phyloP scores from a whole-genome alignment of 2,888 invertebrate genomes.

The Archips crataeganus region DNA sequence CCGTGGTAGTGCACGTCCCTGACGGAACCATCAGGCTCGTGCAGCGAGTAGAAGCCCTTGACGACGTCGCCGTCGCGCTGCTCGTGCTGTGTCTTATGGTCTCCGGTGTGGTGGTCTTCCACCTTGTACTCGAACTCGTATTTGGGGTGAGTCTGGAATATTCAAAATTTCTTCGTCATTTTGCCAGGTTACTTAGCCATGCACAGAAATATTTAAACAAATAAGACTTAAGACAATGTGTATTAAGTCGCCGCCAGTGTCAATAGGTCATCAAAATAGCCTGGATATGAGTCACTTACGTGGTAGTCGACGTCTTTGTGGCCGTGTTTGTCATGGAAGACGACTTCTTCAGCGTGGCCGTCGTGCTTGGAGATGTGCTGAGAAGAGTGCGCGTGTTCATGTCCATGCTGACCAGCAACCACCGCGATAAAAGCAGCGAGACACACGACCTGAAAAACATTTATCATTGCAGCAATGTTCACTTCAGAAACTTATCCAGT shows the following conservation, averaged over 20 bases:
- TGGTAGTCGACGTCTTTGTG: constrained; percentile 50
- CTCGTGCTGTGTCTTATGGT: constrained; percentile 76
- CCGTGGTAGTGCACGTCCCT: constrained; percentile 74
- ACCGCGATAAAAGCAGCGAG: constrained; percentile 26
- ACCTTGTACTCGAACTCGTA: constrained; percentile 79
- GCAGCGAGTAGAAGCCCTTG: constrained; percentile 71
- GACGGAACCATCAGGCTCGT: constrained; percentile 71
- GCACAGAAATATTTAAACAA: no score
- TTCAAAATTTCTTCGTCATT: background rate
- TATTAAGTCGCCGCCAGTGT: no score
- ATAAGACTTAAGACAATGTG: no score
- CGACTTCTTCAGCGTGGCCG: constrained; percentile 43
- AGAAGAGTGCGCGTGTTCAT: constrained; percentile 52
- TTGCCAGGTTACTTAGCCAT: no score
- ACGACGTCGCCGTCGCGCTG: constrained; percentile 72
- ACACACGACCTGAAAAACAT: background rate
- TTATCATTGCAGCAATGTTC: background rate
- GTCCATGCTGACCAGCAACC: constrained; percentile 45
- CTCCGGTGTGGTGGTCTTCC: constrained; percentile 75
- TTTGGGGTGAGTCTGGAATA: constrained; percentile 64
- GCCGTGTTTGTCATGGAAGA: constrained; percentile 14
- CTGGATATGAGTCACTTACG: constrained; percentile 44
- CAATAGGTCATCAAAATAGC: no score
- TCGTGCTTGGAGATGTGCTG: constrained; percentile 49
- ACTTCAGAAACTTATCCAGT: no score